Evolutionary conservation across 2,888 invertebrate species (phyloP), one percentile per base, ranked within the genome.

Genomic region (Mimumesa dahlbomi): DNA sequence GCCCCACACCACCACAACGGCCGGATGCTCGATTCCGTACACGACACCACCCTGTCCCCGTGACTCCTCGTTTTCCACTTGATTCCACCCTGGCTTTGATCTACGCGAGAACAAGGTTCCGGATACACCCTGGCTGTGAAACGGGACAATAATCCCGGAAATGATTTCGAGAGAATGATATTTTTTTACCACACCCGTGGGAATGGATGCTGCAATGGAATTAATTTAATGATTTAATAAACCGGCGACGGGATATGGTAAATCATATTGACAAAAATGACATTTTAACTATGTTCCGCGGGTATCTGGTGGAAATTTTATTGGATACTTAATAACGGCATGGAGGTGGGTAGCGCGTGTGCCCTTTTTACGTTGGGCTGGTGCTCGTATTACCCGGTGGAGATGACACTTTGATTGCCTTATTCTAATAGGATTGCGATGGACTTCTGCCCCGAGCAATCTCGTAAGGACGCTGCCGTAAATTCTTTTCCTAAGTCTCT

Each of bases 41-140:
- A 6, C 40, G 40, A n/a, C 40, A 18, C 40, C 40, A 18, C 40
- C 6, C 14, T 40, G n/a, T 53, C 36, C 56, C 56, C 9, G 11
- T n/a, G 13, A 19, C 43, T 34, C n/a, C n/a, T 34, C 4, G 34
- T 11, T n/a, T n/a, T n/a, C n/a, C 34, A n/a, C 29, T 22, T 18
- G 45, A 21, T 11, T 18, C 16, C 40, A 18, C 29, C 9, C 19
- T 9, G 16, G 1, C 16, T 6, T 14, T 9, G 49, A 59, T 36
- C 21, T 38, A 38, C 21, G 52, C 38, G 38, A 52, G 34, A 19
- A 49, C n/a, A n/a, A n/a, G n/a, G n/a, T n/a, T n/a, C n/a, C n/a
- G n/a, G n/a, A n/a, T n/a, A n/a, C n/a, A n/a, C 49, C 54, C 54
- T 42, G 54, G 42, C 22, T 63, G 29, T 45, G 6, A 48, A 50